phyloP scores from a whole-genome alignment of 1,140 invertebrate species.

The Trichoplusia ni region DNA sequence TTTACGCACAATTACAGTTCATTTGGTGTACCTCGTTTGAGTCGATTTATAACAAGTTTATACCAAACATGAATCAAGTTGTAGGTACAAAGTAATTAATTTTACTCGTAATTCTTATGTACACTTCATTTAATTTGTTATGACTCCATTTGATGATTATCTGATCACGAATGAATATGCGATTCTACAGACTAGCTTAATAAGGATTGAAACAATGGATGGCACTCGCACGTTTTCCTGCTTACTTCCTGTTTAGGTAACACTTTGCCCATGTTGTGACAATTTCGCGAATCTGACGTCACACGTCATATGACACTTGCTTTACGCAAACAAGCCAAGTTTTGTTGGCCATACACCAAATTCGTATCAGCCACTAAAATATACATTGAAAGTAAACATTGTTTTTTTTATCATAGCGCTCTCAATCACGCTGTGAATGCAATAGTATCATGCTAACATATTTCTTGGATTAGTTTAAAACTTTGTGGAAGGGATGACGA shows the following conservation, averaged over 20 bases:
- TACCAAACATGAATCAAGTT: no score
- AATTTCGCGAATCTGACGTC: constrained; percentile 4
- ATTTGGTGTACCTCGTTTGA: no score
- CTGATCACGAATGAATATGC: background rate
- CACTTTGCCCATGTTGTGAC: background rate
- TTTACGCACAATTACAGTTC: no score
- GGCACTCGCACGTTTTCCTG: background rate
- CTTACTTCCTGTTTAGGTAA: background rate
- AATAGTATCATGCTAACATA: no score
- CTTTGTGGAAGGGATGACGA: no score
- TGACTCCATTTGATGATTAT: no score
- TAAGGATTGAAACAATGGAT: background rate
- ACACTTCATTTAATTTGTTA: no score
- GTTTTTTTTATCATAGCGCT: background rate
- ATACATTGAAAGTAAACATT: background rate
- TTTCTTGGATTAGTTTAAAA: no score
- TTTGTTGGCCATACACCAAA: constrained; percentile 11
- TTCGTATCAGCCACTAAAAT: background rate
- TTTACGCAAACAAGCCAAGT: background rate
- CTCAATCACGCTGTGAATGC: background rate
- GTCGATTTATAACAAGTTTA: no score
- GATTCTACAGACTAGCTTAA: no score
- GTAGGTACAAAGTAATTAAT: no score
- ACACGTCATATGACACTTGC: constrained; percentile 14
- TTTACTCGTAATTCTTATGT: no score